Evolutionary conservation across 2,888 invertebrate species (phyloP).

Genomic region (Mactromeris polynyma): DNA sequence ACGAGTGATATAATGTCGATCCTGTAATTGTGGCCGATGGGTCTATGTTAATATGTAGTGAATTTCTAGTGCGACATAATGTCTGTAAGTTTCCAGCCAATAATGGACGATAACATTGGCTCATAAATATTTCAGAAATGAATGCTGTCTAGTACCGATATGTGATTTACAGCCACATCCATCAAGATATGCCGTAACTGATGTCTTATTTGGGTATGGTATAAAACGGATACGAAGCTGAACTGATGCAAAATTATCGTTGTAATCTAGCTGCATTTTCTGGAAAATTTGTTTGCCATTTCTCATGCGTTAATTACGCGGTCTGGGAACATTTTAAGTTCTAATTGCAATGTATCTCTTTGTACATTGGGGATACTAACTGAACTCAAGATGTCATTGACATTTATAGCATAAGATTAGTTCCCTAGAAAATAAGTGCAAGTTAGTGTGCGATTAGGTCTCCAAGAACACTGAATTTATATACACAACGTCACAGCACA

Average conservation of each 20-base stretch:
- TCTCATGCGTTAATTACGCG: neutral
- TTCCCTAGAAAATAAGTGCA: neutral
- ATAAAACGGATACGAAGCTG: slow-evolving; percentile 2
- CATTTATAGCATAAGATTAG: neutral
- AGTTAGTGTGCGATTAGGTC: neutral
- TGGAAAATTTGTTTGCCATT: neutral
- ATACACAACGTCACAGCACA: too few species aligned
- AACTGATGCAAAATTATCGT: slow-evolving; percentile 27
- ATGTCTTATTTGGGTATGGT: slow-evolving; percentile 14
- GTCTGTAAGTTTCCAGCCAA: slow-evolving; percentile 24
- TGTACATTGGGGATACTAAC: neutral
- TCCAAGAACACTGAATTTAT: too few species aligned
- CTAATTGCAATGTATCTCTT: neutral
- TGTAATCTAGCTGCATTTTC: slow-evolving; percentile 6
- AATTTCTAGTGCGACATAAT: neutral
- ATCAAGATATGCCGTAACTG: slow-evolving; percentile 14
- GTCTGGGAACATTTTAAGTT: neutral
- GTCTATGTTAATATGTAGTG: slow-evolving; percentile 3
- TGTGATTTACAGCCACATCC: slow-evolving; percentile 29
- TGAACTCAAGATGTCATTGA: neutral
- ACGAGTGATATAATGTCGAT: neutral
- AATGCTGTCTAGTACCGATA: slow-evolving; percentile 9
- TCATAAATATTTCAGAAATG: slow-evolving; percentile 43
- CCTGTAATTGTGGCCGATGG: neutral
- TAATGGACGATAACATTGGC: slow-evolving; percentile 16